Base-by-base conservation (phyloP, 1,140 invertebrate species). In the Doryteuthis pealeii region DNA sequence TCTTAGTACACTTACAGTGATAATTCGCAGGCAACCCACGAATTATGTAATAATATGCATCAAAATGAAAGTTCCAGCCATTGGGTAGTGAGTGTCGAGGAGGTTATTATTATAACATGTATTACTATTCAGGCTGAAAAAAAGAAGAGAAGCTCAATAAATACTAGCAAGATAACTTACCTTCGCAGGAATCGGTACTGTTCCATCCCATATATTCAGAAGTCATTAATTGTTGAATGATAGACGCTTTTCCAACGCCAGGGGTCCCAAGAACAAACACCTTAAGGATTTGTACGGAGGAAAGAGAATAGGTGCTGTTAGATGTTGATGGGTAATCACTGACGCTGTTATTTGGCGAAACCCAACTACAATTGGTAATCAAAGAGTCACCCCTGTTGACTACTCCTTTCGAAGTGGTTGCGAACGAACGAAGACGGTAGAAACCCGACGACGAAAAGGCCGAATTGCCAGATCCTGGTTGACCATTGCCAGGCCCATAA, bases 331-430 rank as follows among this genome's bases (percentile, higher is more conserved):
- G 66, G 66, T 31, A 31, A 26, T 68, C 66, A 18, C 28, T 68
- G 30, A 33, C 66, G 30, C 79, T 80, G 18, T 89, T 90, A 92
- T 94, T 70, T 92, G 90, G 72, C 92, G 91, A 78, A 92, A 91
- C 31, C 71, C 95, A 92, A 77, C 93, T 95, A 2, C 85, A 87
- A 49, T 86, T 85, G 74, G 84, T 85, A 26, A 90, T 87, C 73
- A 91, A 91, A 76, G 96, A 94, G 89, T 97, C 95, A 0, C 95
- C 95, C 74, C 94, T 93, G 89, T 96, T 97, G n/a, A 96, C 93
- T 76, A 96, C 92, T 1, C 95, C 95, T 91, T 96, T 96, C 70
- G 92, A 91, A 62, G 94, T 96, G 80, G 94, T 92, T 85, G 93
- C 94, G 89, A 97, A 97, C 72, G 93, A 95, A 79, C 95, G 90